Conservation (phyloP, 53 echinoderm and acorn worm genomes). For the Paelopatides confundens region DNA sequence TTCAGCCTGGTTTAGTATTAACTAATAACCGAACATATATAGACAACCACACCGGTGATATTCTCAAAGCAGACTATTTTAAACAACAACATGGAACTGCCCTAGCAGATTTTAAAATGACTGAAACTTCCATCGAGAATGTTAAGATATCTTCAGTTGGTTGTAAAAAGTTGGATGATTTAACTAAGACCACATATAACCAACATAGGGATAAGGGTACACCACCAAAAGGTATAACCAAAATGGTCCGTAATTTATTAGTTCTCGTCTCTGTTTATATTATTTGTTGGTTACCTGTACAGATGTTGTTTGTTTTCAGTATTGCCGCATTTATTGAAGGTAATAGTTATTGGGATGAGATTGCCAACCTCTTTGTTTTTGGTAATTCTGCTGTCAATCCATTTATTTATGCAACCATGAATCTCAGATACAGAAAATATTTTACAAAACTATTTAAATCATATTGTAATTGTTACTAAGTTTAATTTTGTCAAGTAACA, state of each 20-base stretch:
- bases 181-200: no score
- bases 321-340: background rate
- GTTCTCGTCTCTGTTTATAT: background rate
- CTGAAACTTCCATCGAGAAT: no score
- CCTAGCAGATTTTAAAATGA: no score
- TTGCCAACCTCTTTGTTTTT: background rate
- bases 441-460: background rate
- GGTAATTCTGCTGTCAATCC: slow-evolving; percentile 18
- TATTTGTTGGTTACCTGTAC: slow-evolving; percentile 4
- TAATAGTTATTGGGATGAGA: background rate
- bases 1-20: background rate
- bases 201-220: background rate
- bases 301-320: background rate
- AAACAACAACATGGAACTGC: no score
- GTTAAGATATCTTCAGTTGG: no score
- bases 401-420: slow-evolving; percentile 8
- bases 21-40: no score
- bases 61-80: no score
- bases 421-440: background rate
- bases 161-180: no score
- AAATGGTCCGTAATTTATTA: background rate
- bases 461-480: no score
- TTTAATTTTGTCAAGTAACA: no score
- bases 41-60: no score
- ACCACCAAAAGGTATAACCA: background rate